phyloP scores from a whole-genome alignment of 2,888 invertebrate genomes.

The Clostera curtula region DNA sequence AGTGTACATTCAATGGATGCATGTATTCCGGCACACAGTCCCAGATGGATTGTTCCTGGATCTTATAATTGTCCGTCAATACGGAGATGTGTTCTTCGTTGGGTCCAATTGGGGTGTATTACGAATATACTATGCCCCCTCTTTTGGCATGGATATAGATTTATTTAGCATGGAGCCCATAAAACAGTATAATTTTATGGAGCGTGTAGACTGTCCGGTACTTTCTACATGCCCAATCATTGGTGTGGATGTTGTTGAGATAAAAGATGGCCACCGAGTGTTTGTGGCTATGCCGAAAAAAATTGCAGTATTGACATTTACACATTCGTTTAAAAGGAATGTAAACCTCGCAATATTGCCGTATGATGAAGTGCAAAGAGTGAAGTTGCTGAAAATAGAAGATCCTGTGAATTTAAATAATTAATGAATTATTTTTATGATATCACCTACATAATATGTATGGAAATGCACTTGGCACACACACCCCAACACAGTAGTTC shows the following conservation, averaged over 20 bases:
- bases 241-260: constrained; percentile 47
- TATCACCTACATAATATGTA: too few species aligned
- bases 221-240: constrained; percentile 44
- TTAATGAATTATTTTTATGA: too few species aligned
- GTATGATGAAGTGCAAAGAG: constrained; percentile 10
- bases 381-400: constrained; percentile 9
- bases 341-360: constrained; percentile 31
- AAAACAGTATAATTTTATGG: constrained; percentile 49
- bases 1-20: constrained; percentile 47
- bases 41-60: constrained; percentile 41
- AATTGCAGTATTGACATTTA: constrained; percentile 43
- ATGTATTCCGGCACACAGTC: constrained; percentile 27
- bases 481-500: too few species aligned
- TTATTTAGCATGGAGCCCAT: constrained; percentile 39
- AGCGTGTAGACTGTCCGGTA: constrained; percentile 40
- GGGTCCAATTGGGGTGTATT: constrained; percentile 50
- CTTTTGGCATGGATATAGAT: constrained; percentile 36
- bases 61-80: constrained; percentile 37
- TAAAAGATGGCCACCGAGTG: constrained; percentile 42
- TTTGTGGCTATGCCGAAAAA: constrained; percentile 58
- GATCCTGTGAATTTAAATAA: constrained; percentile 2
- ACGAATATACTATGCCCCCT: constrained; percentile 47
- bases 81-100: constrained; percentile 50
- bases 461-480: too few species aligned
- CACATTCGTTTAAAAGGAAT: constrained; percentile 31